phyloP scores from a whole-genome alignment of 2,113 vertebrate genomes.

The Erythrocebus patas region DNA sequence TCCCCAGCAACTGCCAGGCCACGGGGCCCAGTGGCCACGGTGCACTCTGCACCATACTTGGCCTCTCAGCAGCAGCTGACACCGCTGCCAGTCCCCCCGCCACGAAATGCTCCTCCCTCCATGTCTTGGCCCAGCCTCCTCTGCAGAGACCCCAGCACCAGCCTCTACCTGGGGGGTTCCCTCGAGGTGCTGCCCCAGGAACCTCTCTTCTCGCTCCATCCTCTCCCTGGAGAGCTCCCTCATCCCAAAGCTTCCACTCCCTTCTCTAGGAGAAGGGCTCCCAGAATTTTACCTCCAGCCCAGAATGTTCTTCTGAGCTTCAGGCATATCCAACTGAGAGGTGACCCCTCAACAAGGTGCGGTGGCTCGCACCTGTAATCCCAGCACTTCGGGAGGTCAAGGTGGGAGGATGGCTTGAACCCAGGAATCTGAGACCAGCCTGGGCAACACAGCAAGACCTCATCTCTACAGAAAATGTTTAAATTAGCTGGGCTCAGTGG shows the following conservation, averaged over 20 bases:
- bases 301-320: background rate
- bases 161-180: background rate
- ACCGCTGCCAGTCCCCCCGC: background rate
- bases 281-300: background rate
- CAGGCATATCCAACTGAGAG: background rate
- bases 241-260: background rate
- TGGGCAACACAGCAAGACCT: no score
- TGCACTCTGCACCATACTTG: rapidly evolving
- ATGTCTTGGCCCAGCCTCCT: background rate
- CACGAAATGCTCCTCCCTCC: background rate
- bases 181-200: background rate
- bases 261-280: background rate
- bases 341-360: no score
- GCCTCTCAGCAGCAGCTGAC: background rate
- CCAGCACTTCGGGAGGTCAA: no score
- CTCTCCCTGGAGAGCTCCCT: background rate
- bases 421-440: no score
- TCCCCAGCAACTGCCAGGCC: background rate
- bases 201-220: background rate
- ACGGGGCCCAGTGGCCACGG: background rate
- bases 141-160: background rate
- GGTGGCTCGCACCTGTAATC: no score
- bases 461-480: no score
- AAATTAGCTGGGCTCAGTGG: no score
- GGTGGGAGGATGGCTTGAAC: no score